These are phyloP conservation scores for Neofelis nebulosa DNA, from an alignment of 2,113 vertebrate species.

Conservation along the genomic window DNA sequence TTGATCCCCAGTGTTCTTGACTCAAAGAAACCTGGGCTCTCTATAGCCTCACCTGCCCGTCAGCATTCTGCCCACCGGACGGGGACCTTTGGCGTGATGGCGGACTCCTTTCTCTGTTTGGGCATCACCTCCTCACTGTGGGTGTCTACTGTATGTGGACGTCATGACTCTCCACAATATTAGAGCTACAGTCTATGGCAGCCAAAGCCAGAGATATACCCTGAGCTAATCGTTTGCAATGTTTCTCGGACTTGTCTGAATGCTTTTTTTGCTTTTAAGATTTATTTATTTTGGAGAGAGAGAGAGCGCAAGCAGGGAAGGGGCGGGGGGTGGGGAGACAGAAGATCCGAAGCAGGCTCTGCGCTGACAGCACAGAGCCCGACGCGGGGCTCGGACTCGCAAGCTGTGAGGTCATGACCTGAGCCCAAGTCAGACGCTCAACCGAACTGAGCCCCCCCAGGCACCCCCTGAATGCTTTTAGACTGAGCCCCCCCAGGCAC, in stretches of 20 bases:
- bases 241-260: background rate
- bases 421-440: too few relatives aligned
- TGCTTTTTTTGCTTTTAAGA: background rate
- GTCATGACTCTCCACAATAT: background rate
- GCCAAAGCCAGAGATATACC: background rate
- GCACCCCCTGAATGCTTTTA: background rate
- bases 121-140: background rate
- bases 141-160: background rate
- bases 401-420: too few relatives aligned
- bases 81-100: background rate
- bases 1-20: background rate
- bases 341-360: too few relatives aligned
- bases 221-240: background rate
- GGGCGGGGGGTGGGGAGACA: too few relatives aligned
- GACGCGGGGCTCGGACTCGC: too few relatives aligned
- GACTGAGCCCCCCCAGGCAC: background rate
- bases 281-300: too few relatives aligned
- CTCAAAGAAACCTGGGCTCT: background rate
- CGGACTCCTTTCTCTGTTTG: background rate
- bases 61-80: too few relatives aligned
- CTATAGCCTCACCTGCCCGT: background rate
- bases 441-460: too few relatives aligned
- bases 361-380: too few relatives aligned
- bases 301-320: too few relatives aligned
- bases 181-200: background rate